Evolutionary conservation across 2,888 invertebrate genomes (phyloP).

Genomic region (Cantharis rustica): DNA sequence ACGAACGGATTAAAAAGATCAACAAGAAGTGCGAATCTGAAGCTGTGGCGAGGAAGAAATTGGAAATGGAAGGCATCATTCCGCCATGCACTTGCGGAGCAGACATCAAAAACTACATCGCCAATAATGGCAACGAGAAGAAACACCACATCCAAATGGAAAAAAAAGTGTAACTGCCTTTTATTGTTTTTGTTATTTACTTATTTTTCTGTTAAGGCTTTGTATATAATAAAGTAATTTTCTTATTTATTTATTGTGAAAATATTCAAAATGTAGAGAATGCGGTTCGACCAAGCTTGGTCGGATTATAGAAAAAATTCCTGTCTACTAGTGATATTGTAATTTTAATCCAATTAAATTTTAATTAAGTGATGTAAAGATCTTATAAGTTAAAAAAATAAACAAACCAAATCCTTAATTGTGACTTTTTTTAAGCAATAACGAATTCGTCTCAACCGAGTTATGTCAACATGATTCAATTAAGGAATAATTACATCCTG

Average conservation of each 20-base stretch:
- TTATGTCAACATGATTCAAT: slow-evolving; percentile 42
- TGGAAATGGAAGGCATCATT: slow-evolving; percentile 32
- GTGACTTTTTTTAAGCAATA: background rate
- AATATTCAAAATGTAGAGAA: background rate
- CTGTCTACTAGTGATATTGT: background rate
- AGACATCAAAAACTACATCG: slow-evolving; percentile 42
- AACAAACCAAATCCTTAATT: background rate
- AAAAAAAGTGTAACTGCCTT: slow-evolving; percentile 2
- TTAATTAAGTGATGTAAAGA: slow-evolving; percentile 1
- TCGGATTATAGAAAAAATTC: background rate
- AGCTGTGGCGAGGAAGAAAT: slow-evolving; percentile 34
- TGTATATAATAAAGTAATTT: background rate
- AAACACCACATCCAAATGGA: slow-evolving; percentile 24
- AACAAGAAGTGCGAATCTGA: slow-evolving; percentile 38
- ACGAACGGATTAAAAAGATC: slow-evolving; percentile 66
- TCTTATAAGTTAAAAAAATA: background rate
- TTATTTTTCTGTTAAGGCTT: background rate
- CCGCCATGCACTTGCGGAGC: slow-evolving; percentile 19
- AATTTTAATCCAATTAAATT: background rate
- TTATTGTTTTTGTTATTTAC: background rate
- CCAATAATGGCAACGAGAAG: slow-evolving; percentile 23
- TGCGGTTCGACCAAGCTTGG: background rate
- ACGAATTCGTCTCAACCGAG: slow-evolving; percentile 1
- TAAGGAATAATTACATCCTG: slow-evolving; percentile 51
- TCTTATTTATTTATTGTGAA: background rate